Evolutionary conservation across 2,113 vertebrate species (phyloP), one percentile per base, ranked within the genome.

Genomic region (Scophthalmus maximus): DNA sequence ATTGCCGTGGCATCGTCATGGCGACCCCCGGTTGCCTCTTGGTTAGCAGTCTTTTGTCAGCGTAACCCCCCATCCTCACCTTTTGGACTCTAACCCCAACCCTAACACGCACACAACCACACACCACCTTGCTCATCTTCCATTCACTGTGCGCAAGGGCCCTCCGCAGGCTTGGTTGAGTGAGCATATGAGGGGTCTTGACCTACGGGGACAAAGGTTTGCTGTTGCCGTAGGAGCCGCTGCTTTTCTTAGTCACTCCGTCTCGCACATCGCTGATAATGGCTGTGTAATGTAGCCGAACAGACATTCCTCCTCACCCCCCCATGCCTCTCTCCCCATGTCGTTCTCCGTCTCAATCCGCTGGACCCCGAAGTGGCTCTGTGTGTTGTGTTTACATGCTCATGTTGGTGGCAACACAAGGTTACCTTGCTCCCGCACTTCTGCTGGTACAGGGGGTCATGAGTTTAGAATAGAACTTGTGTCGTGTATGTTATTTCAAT

Each of bases 131-230:
- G 76, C 78, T 76, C 76, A 74, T 75, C 81, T 72, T 80, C 51
- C 34, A 25, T 63, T 68, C 44, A 40, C 70, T 59, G 40, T 57
- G 70, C 5, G 9, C 53, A 12, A n/a, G 40, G 64, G 60, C 79
- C 55, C 62, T 83, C 71, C 63, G 75, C 25, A 67, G 72, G 63
- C 78, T 85, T 26, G 72, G 61, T 56, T 88, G 76, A 78, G 40
- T 46, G 73, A 76, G 14, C 76, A 78, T 46, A 73, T 49, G 75
- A 76, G 57, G 66, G 78, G 83, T 67, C 72, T 82, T 71, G 84
- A 88, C 72, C 87, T 73, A 20, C 26, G 20, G n/a, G 68, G 82
- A 85, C 80, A 91, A 90, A 83, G 72, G 53, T 52, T 76, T 78
- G 72, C 68, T 56, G 76, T 88, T 82, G 46, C 74, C 40, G 12